phyloP scores from a whole-genome alignment of 2,113 vertebrate genomes.

The Coryphaenoides rupestris region DNA sequence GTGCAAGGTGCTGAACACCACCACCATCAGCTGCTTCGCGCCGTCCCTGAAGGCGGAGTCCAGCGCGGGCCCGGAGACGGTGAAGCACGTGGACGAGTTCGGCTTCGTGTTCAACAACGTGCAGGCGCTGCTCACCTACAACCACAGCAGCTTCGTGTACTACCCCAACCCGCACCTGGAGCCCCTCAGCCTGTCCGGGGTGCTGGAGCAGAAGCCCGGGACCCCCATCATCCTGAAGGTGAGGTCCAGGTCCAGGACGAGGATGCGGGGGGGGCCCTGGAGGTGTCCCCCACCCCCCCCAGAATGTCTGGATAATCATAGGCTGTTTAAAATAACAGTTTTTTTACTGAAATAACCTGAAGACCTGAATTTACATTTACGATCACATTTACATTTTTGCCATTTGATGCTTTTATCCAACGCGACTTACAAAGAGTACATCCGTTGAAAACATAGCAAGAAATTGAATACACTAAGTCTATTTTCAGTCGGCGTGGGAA shows the following conservation, averaged over 20 bases:
- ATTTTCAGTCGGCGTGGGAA: too few relatives aligned
- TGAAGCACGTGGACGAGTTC: constrained; percentile 91
- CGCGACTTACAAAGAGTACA: too few relatives aligned
- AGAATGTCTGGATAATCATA: too few relatives aligned
- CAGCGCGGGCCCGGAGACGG: constrained; percentile 76
- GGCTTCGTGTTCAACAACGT: constrained; percentile 98
- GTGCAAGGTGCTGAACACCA: constrained; percentile 87
- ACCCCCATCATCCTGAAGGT: constrained; percentile 97
- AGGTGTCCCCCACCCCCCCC: too few relatives aligned
- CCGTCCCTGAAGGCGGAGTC: constrained; percentile 83
- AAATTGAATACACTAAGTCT: too few relatives aligned
- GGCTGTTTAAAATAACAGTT: too few relatives aligned
- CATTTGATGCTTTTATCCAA: too few relatives aligned
- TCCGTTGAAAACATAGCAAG: too few relatives aligned
- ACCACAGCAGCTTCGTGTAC: constrained; percentile 92
- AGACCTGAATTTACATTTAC: too few relatives aligned
- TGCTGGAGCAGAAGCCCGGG: constrained; percentile 95
- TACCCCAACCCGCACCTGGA: constrained; percentile 95
- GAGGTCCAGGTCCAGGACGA: constrained; percentile 8
- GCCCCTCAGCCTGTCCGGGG: constrained; percentile 83
- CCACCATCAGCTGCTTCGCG: constrained; percentile 87
- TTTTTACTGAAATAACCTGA: too few relatives aligned
- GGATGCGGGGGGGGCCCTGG: too few relatives aligned
- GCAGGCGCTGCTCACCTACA: constrained; percentile 90
- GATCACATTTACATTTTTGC: too few relatives aligned